Base-by-base conservation (phyloP, 2,888 invertebrate genomes). In the Pyrocoelia pectoralis region DNA sequence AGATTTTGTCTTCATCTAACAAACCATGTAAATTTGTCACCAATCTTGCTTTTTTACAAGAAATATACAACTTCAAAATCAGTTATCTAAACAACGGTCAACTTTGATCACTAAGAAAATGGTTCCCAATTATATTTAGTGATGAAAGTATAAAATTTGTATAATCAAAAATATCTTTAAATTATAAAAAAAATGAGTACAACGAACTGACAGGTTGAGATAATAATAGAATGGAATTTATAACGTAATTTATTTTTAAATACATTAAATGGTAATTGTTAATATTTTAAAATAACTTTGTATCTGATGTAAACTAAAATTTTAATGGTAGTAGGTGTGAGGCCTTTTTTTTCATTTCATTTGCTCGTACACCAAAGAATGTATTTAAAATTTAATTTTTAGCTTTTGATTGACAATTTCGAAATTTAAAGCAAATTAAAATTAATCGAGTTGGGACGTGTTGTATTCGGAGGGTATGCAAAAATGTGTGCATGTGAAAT, bases 191-290 rank as follows among this genome's bases (percentile, higher is more conserved):
- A 43, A 15, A 14, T 13, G 43, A 43, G 46, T 18, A 46, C 18
- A 18, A 18, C 18, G 46, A 15, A 46, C 41, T 41, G 13, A 41
- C 13, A 13, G 41, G 6, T 41, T 5, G 41, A 41, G 41, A 41
- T 14, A 41, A 41, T 41, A 41, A 41, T 41, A 41, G 41, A 41
- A 14, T 41, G n/a, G 41, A 41, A 41, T 41, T 12, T 41, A 13
- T 13, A 14, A 24, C 3, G 24, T 24, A 14, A 14, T 43, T 12
- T 43, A 43, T 43, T 43, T 43, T 43, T 43, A 43, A 43, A 43
- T 43, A 6, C 24, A 24, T 24, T 24, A 24, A 24, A 24, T 5
- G 6, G 24, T 24, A 24, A 24, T 24, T 24, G 6, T 5, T 24
- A 24, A n/a, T n/a, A n/a, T n/a, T n/a, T 24, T 24, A 8, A 24